Percentiles rank a stretch among this genome's conserved stretches.
phyloP scores from a whole-genome alignment of 2,113 vertebrate species.

The Psittacara wagleri region DNA sequence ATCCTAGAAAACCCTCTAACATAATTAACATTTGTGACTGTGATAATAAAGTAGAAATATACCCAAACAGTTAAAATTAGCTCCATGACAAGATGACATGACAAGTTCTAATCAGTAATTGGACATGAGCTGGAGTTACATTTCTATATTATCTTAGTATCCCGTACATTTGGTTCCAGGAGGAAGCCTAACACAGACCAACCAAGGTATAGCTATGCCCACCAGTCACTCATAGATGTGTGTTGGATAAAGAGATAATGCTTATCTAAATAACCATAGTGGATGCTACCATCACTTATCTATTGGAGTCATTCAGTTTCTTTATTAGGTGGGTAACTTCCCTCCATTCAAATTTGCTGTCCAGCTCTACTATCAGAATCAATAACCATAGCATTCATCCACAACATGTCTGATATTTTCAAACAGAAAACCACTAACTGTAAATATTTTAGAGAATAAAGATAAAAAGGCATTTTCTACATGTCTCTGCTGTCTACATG shows the following conservation, averaged over 20 bases:
- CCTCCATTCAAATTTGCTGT: neutral
- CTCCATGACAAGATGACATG: neutral
- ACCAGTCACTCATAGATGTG: neutral
- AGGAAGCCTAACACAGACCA: neutral
- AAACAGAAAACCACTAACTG: neutral
- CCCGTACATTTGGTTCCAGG: neutral
- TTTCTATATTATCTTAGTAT: neutral
- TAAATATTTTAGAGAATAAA: neutral
- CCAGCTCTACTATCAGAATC: neutral
- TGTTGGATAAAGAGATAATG: neutral
- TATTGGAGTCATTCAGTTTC: fast-evolving
- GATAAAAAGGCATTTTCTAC: neutral
- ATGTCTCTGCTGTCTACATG: fast-evolving
- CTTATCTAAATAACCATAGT: fast-evolving
- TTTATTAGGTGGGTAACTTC: neutral
- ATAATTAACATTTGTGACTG: fast-evolving
- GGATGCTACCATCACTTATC: neutral
- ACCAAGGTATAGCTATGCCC: neutral
- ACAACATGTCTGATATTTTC: neutral
- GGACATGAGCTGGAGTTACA: neutral
- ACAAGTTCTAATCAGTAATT: neutral
- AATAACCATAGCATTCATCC: neutral
- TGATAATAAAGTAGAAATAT: neutral
- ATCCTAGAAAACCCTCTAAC: neutral
- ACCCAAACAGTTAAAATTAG: neutral